A percentile compares a stretch with the other conserved stretches of the same genome.
Conservation (phyloP, 2,888 invertebrate species). For the Athalia cordata region DNA sequence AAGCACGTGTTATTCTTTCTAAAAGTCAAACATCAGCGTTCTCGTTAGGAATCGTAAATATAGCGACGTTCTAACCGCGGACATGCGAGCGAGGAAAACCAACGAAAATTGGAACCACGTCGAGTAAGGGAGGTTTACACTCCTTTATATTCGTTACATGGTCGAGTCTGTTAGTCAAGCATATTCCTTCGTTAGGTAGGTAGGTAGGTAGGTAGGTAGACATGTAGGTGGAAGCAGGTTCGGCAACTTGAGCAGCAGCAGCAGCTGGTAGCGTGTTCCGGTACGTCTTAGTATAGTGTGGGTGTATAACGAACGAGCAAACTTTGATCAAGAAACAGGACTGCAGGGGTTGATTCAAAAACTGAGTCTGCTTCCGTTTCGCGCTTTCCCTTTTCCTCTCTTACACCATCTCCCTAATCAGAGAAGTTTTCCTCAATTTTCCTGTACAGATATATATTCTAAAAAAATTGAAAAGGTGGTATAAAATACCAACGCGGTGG, state of each 20-base stretch:
- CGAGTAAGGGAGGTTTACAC: slow-evolving; percentile 16
- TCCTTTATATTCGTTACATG: slow-evolving; percentile 41
- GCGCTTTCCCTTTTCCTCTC: too few species aligned
- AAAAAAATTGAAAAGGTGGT: slow-evolving; percentile 6
- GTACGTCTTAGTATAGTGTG: slow-evolving; percentile 22
- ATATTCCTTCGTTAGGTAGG: slow-evolving; percentile 25
- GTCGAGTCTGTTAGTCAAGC: slow-evolving; percentile 34
- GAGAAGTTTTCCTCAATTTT: slow-evolving; percentile 22
- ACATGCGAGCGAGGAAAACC: slow-evolving; percentile 15
- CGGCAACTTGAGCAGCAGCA: too few species aligned
- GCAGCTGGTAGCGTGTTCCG: background rate
- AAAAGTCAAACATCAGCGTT: slow-evolving; percentile 39
- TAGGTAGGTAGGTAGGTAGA: too few species aligned
- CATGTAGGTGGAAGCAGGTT: too few species aligned
- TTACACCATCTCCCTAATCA: background rate
- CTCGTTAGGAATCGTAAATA: slow-evolving; percentile 32
- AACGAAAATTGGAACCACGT: background rate
- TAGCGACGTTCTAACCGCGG: background rate
- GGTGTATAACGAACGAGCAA: slow-evolving; percentile 55
- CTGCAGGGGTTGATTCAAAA: slow-evolving; percentile 38
- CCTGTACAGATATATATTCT: background rate
- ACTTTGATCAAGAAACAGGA: slow-evolving; percentile 53
- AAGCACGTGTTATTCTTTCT: slow-evolving; percentile 19
- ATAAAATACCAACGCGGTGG: slow-evolving; percentile 2
- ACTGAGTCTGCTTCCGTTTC: background rate